These are phyloP conservation scores for Chaetodon auriga DNA, from an alignment of 2,113 vertebrate species.

Conservation along the genomic window DNA sequence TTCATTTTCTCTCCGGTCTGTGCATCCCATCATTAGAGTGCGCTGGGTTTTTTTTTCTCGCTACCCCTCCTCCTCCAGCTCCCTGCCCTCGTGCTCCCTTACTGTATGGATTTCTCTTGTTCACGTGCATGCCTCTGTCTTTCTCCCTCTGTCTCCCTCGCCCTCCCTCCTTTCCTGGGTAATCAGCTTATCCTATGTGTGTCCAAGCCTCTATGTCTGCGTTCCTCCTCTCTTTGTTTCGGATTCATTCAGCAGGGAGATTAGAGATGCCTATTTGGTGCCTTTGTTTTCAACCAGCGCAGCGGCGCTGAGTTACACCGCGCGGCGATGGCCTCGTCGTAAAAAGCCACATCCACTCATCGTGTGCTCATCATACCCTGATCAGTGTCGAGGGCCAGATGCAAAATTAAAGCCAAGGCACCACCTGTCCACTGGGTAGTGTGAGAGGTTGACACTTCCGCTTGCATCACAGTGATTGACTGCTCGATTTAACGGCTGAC, in stretches of 20 bases:
- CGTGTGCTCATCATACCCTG: conserved; percentile 36
- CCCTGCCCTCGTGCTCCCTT: conserved; percentile 42
- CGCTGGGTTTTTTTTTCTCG: conserved; percentile 10
- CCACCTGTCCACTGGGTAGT: conserved; percentile 1
- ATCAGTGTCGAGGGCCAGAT: conserved; percentile 43
- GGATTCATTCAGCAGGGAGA: conserved; percentile 85
- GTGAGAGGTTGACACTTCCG: not conserved
- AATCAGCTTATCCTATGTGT: conserved; percentile 86
- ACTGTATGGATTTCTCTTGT: conserved; percentile 70
- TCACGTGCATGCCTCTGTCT: conserved; percentile 57
- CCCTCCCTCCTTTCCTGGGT: conserved; percentile 68
- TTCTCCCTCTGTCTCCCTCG: conserved; percentile 54
- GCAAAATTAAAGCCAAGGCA: conserved; percentile 9
- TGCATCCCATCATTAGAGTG: conserved; percentile 67
- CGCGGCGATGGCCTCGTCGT: conserved; percentile 47
- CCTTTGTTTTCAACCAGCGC: conserved; percentile 78
- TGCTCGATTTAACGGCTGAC: conserved; percentile 30
- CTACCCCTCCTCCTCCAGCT: conserved; percentile 40
- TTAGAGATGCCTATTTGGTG: conserved; percentile 85
- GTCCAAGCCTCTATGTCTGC: conserved; percentile 81
- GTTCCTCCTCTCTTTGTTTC: conserved; percentile 83
- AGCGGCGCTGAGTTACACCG: conserved; percentile 60
- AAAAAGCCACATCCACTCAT: conserved; percentile 48
- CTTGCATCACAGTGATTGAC: not conserved
- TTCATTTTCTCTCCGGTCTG: conserved; percentile 61